phyloP scores from a whole-genome alignment of 2,113 vertebrate genomes.

The Pseudopodoces humilis region DNA sequence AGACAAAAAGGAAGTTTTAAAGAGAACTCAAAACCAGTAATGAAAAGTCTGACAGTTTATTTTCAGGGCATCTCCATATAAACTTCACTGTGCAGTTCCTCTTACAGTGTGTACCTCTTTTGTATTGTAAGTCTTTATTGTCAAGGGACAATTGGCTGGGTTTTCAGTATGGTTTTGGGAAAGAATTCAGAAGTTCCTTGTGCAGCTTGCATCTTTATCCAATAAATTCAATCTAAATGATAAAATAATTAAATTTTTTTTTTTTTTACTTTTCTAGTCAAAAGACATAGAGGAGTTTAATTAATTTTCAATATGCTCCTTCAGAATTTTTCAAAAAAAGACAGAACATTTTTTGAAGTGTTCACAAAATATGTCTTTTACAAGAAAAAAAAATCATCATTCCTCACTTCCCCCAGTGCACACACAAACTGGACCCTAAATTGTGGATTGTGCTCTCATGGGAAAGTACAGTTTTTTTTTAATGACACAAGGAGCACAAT shows the following conservation, averaged over 20 bases:
- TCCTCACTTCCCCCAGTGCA: background rate
- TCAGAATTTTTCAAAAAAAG: background rate
- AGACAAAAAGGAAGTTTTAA: background rate
- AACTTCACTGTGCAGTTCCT: background rate
- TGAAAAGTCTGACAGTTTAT: background rate
- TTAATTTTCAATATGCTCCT: background rate
- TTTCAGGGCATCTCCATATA: background rate
- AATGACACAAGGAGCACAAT: background rate
- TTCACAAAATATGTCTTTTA: background rate
- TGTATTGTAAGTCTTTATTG: background rate
- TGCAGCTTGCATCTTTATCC: background rate
- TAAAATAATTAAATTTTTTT: background rate
- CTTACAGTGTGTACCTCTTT: background rate
- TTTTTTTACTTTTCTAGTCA: background rate
- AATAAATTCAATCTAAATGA: background rate
- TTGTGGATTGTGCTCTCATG: background rate
- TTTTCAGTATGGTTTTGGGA: background rate
- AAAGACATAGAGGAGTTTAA: background rate
- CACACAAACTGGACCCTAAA: background rate
- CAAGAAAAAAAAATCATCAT: rapidly evolving
- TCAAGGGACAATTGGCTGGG: background rate
- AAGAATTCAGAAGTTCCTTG: background rate
- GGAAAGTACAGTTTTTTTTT: background rate
- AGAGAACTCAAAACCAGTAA: background rate
- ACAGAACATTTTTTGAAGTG: background rate